These are phyloP conservation scores for Pseudotriccus pelzelni DNA, from an alignment of 2,797 vertebrate genomes.

Conservation along the genomic window DNA sequence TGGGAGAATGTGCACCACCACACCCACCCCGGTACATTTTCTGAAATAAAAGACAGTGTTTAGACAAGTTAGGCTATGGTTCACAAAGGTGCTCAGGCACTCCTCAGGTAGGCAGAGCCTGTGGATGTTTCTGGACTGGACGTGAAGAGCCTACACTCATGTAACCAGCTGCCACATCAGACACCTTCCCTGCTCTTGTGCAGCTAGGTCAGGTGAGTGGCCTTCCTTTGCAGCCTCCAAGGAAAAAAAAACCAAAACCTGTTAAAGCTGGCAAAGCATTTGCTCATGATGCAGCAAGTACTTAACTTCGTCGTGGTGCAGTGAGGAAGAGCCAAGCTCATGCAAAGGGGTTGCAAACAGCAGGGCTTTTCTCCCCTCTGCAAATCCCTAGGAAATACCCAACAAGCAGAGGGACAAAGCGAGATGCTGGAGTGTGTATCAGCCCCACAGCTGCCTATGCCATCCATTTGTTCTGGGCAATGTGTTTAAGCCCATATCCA, in stretches of 20 bases:
- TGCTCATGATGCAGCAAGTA: neutral
- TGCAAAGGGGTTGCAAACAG: neutral
- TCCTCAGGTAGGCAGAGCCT: neutral
- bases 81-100: neutral
- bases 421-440: neutral
- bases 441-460: neutral
- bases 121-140: neutral
- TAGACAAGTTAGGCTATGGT: neutral
- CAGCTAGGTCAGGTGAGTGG: neutral
- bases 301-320: neutral
- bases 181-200: neutral
- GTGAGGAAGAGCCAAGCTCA: neutral
- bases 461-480: neutral
- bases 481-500: neutral
- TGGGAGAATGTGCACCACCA: neutral
- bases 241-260: neutral
- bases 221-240: neutral
- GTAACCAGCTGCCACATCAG: neutral
- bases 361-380: neutral
- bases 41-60: rapidly evolving
- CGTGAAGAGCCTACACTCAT: neutral
- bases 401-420: neutral
- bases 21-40: neutral
- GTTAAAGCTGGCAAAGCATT: neutral
- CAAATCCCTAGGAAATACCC: neutral